These are phyloP conservation scores for Eupleurogrammus muticus DNA, from an alignment of 2,797 vertebrate species.

Conservation along the genomic window DNA sequence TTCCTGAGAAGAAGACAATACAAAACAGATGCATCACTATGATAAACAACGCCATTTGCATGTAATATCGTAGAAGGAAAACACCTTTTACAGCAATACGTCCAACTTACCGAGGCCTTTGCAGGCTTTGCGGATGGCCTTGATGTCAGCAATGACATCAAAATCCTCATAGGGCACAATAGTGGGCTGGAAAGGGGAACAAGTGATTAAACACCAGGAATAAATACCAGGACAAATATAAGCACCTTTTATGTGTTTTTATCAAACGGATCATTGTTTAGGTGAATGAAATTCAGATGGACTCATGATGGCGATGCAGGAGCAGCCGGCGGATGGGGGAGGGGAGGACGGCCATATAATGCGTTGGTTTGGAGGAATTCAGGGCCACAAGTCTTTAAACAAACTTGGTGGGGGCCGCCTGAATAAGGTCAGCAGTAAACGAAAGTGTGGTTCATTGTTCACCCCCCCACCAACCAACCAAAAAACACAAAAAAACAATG, in stretches of 20 bases:
- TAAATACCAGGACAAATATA: not conserved
- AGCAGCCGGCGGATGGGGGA: slow-evolving; percentile 52
- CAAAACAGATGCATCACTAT: not conserved
- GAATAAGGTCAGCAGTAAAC: slow-evolving; percentile 2
- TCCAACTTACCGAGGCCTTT: slow-evolving; percentile 83
- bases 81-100: not conserved
- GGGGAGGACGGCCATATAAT: slow-evolving; percentile 23
- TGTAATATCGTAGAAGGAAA: not conserved
- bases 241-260: not conserved
- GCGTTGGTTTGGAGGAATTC: slow-evolving; percentile 55
- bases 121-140: slow-evolving; percentile 87
- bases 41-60: not conserved
- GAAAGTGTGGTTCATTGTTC: not conserved
- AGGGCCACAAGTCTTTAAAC: slow-evolving; percentile 61
- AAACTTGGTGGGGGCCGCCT: slow-evolving; percentile 52
- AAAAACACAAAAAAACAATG: rapidly evolving
- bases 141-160: slow-evolving; percentile 83
- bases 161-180: slow-evolving; percentile 83
- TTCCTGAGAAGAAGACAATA: slow-evolving; percentile 70
- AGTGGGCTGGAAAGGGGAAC: slow-evolving; percentile 73
- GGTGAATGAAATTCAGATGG: not conserved
- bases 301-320: slow-evolving; percentile 3
- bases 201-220: not conserved
- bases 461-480: not conserved
- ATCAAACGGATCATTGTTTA: slow-evolving; percentile 20